Evolutionary conservation across 2,888 invertebrate species (phyloP), one percentile per base, ranked within the genome.

Genomic region (Scaeva pyrastri): DNA sequence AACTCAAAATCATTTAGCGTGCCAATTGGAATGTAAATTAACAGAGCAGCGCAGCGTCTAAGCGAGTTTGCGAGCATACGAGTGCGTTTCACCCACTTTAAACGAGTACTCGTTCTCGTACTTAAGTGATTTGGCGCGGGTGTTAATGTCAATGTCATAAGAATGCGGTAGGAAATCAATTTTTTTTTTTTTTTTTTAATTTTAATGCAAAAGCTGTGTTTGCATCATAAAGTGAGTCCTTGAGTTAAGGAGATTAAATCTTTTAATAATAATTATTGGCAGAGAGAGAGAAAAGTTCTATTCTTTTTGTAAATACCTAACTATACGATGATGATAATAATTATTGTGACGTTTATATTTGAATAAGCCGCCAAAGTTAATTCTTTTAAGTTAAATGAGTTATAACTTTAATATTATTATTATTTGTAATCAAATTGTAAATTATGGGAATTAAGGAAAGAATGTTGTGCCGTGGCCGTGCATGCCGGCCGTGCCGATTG

Each of bases 161-260:
- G 82, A 82, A 82, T 82, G 82, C 82, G 82, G 82, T 76, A 77
- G 77, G 31, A 31, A 31, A 31, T 31, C 31, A 31, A 31, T 7
- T 26, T 31, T 31, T 31, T 31, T 31, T 31, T 31, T 31, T 41
- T 21, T 31, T 31, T 31, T 31, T 31, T 31, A 6, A 6, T 41
- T 21, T 41, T 14, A 68, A 80, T 80, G 58, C 50, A 43, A 55
- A 68, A 43, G 36, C 1, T 14, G 41, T 52, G 19, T 41, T 52
- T 12, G 31, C 26, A 14, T 60, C 14, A 14, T 56, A 31, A 1
- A n/a, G 21, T 4, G 19, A 68, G 73, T 71, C 76, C 81, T 81
- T 81, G 75, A 75, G 26, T 52, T 23, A 45, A 11, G 5, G 16
- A 62, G 45, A 39, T 45, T 21, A 4, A 10, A 81, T 60, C 45